These are phyloP conservation scores for Chrysolina oricalcia DNA, from an alignment of 2,888 invertebrate genomes.

Conservation along the genomic window DNA sequence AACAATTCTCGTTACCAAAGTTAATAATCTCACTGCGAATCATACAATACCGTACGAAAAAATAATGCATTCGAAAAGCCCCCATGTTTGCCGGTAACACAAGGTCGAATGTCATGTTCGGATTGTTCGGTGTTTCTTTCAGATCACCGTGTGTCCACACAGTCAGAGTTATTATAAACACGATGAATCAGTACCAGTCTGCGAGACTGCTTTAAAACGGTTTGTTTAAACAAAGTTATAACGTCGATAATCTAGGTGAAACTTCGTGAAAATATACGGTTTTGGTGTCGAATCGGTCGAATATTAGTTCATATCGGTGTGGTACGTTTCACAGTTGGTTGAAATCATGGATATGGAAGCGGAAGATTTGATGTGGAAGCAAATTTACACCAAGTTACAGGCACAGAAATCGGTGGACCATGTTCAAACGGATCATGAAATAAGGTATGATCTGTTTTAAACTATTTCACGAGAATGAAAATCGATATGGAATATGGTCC, in stretches of 20 bases:
- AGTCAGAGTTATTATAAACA: constrained; percentile 29
- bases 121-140: constrained; percentile 34
- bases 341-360: constrained; percentile 71
- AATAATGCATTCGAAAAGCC: constrained; percentile 14
- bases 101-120: constrained; percentile 46
- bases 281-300: not conserved
- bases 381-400: constrained; percentile 80
- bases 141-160: constrained; percentile 28
- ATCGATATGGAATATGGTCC: not conserved
- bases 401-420: constrained; percentile 75
- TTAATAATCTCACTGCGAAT: not conserved
- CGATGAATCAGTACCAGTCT: constrained; percentile 47
- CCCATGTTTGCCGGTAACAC: constrained; percentile 28
- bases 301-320: not conserved
- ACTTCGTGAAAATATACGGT: not conserved
- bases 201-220: constrained; percentile 16
- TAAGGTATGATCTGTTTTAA: constrained; percentile 73
- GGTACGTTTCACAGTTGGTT: not conserved
- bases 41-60: not conserved
- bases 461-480: not conserved
- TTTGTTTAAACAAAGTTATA: constrained; percentile 24
- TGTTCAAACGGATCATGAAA: constrained; percentile 80
- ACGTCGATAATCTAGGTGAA: not conserved
- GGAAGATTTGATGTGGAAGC: constrained; percentile 87
- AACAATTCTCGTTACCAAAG: not conserved